Evolutionary conservation across 1,140 invertebrate genomes (phyloP), one percentile per base, ranked within the genome.

Genomic region (Scaptomyza montana): DNA sequence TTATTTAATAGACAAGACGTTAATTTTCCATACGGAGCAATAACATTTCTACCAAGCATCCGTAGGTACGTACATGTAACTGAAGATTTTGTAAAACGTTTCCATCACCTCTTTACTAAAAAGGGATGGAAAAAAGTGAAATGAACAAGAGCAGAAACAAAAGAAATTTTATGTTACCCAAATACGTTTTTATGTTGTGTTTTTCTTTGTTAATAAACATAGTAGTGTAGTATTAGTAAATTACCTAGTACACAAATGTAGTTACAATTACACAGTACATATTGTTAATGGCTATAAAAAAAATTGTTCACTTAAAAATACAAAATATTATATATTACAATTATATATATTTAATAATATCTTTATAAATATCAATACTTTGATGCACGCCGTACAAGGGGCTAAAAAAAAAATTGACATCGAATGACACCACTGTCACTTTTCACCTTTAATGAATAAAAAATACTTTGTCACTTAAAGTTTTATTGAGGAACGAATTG

Each of bases 341-440:
- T 71, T 21, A 46, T 46, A 25, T 66, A 46, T 56, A 60, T 71
- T 60, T n/a, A 19, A 5, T 30, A 33, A 46, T 41, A 45, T 9
- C 8, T 72, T 73, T 80, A 71, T 65, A 80, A 78, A 81, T 81
- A 71, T 81, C 74, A 86, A 86, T 86, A 87, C 78, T 87, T 86
- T 78, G 82, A 81, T 86, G 81, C 76, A 78, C 67, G 85, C 74
- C 74, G 78, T 59, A 63, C 67, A 61, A 57, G 19, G 49, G 57
- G 16, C 9, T n/a, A 8, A 28, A 25, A 43, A 45, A 39, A 13
- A 33, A 33, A 33, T 6, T 33, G 5, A 0, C 30, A 60, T 55
- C n/a, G 45, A 45, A 25, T 13, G 33, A 21, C 13, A 50, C 25
- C 13, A 33, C 49, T 21, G 49, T 13, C 56, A 45, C 61, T 6